Conservation (phyloP, 2,113 vertebrate genomes). For the Dinomys branickii region DNA sequence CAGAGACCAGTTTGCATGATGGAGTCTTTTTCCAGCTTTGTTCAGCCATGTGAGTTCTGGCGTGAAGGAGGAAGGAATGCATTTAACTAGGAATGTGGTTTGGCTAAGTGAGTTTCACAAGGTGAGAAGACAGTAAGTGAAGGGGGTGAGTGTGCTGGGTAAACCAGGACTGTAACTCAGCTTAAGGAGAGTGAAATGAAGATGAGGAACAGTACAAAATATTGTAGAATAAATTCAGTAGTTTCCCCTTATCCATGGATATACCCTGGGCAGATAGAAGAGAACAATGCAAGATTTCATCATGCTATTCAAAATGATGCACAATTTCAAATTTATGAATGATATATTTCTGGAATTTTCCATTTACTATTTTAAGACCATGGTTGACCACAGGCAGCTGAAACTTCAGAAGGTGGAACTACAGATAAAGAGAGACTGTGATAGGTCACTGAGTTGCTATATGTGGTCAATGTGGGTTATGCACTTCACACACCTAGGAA, state of each 20-base stretch:
- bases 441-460: background rate
- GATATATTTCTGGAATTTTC: background rate
- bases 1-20: background rate
- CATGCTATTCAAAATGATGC: background rate
- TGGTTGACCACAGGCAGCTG: background rate
- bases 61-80: background rate
- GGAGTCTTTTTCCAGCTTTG: background rate
- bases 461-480: background rate
- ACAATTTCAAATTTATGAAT: background rate
- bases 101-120: background rate
- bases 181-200: background rate
- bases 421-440: background rate
- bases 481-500: rapidly evolving
- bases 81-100: background rate
- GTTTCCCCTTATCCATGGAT: background rate
- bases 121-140: background rate
- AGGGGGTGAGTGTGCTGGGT: background rate
- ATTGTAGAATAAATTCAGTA: background rate
- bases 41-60: background rate
- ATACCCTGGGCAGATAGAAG: background rate
- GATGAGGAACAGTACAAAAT: background rate
- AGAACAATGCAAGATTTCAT: background rate
- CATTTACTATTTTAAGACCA: background rate
- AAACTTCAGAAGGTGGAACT: background rate
- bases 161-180: background rate